Percentiles rank a stretch among this genome's conserved stretches.
Evolutionary conservation across 2,797 vertebrate genomes (phyloP).

Genomic region (Heteromormyrus szaboi): DNA sequence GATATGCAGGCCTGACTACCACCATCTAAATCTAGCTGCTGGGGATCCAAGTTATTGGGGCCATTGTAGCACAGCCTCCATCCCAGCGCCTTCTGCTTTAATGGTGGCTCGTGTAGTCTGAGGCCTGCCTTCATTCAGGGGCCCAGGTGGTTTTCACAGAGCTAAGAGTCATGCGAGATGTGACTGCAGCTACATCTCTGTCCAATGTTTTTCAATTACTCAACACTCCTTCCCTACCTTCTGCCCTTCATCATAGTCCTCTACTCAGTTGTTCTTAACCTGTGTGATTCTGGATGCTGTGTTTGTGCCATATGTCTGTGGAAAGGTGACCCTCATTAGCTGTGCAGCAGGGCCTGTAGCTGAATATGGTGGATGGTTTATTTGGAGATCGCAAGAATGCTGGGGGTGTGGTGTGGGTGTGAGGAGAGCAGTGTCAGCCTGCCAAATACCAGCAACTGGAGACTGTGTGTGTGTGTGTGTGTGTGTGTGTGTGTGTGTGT

Average conservation of each 20-base stretch:
- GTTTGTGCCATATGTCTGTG: background rate
- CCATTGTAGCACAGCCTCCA: background rate
- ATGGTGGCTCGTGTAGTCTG: background rate
- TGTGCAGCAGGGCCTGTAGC: background rate
- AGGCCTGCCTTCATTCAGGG: background rate
- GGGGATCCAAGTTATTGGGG: background rate
- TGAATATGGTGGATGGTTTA: conserved; percentile 6
- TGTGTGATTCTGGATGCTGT: background rate
- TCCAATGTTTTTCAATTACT: background rate
- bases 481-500: background rate
- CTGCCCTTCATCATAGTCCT: background rate
- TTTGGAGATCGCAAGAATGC: background rate
- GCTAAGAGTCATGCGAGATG: background rate
- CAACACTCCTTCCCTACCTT: background rate
- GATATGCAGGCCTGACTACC: background rate
- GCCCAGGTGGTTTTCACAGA: background rate
- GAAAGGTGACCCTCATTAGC: background rate
- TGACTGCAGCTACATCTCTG: background rate
- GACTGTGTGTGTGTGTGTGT: too few species aligned
- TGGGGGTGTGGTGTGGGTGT: background rate
- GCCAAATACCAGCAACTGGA: conserved; percentile 22
- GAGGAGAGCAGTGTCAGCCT: background rate
- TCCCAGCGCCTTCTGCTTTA: background rate
- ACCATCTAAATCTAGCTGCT: background rate
- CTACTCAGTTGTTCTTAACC: background rate